A percentile compares a stretch with the other conserved stretches of the same genome.
Evolutionary conservation across 2,797 vertebrate species (phyloP).

Genomic region (Amazona finschi): DNA sequence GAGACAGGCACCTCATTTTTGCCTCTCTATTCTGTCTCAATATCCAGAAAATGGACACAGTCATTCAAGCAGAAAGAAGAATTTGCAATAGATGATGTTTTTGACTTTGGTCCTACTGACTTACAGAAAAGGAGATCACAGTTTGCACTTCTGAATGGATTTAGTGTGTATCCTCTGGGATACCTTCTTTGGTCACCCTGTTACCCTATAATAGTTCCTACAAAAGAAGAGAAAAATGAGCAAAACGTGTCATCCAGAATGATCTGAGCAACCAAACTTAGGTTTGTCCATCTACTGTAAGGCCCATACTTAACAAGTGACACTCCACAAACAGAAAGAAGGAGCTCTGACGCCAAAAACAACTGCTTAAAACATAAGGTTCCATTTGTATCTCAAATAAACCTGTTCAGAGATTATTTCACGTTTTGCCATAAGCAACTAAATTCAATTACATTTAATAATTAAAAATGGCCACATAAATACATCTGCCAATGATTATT

Average conservation of each 20-base stretch:
- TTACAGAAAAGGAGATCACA: background rate
- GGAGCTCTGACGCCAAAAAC: background rate
- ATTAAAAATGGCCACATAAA: background rate
- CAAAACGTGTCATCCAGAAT: background rate
- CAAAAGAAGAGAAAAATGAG: background rate
- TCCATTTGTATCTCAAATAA: background rate
- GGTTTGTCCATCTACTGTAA: background rate
- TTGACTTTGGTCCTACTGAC: conserved; percentile 36
- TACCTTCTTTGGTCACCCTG: background rate
- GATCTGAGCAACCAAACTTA: background rate
- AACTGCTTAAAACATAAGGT: background rate
- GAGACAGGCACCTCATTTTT: background rate
- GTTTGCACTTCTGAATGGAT: background rate
- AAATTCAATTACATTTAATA: conserved; percentile 6
- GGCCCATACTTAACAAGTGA: background rate
- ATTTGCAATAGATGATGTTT: conserved; percentile 19
- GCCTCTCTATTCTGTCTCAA: background rate
- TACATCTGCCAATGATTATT: background rate
- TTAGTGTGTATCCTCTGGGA: background rate
- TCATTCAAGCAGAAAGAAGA: conserved; percentile 41
- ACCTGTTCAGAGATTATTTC: background rate
- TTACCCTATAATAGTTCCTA: background rate
- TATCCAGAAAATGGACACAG: background rate
- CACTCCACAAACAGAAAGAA: background rate
- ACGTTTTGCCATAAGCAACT: background rate